Evolutionary conservation across 2,888 invertebrate species (phyloP).

Genomic region (Drosophila setosimentum): DNA sequence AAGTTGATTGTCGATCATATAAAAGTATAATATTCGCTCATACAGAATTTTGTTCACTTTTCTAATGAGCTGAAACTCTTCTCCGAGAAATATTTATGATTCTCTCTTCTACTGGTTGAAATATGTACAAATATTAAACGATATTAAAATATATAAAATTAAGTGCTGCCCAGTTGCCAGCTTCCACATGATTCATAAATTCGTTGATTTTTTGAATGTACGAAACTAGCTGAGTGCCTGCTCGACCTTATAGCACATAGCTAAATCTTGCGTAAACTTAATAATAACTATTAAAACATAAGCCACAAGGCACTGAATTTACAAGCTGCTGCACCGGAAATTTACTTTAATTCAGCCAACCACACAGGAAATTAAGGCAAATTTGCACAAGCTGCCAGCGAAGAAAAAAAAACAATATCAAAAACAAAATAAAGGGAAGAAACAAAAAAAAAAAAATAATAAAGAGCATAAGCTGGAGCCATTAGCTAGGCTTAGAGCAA

Average conservation of each 20-base stretch:
- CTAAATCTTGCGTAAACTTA: constrained; percentile 9
- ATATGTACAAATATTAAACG: neutral
- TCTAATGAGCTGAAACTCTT: neutral
- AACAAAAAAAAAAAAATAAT: constrained; percentile 8
- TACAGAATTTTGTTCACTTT: neutral
- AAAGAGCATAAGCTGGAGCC: constrained; percentile 65
- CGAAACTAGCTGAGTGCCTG: neutral
- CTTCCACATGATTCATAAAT: neutral
- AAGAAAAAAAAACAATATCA: constrained; percentile 9
- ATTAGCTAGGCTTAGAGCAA: constrained; percentile 64
- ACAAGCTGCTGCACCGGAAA: constrained; percentile 17
- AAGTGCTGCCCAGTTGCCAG: neutral
- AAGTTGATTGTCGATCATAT: neutral
- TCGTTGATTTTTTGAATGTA: neutral
- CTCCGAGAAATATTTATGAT: neutral
- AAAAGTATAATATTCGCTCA: neutral
- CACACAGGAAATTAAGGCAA: constrained; percentile 53
- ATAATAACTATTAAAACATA: neutral
- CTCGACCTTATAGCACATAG: neutral
- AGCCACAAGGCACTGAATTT: neutral
- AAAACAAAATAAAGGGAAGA: constrained; percentile 3
- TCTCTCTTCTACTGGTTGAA: neutral
- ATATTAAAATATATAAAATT: neutral
- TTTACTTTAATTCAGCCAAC: constrained; percentile 30
- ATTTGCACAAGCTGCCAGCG: constrained; percentile 24